Base-by-base conservation (phyloP, 2,797 vertebrate genomes). In the Geotria australis region DNA sequence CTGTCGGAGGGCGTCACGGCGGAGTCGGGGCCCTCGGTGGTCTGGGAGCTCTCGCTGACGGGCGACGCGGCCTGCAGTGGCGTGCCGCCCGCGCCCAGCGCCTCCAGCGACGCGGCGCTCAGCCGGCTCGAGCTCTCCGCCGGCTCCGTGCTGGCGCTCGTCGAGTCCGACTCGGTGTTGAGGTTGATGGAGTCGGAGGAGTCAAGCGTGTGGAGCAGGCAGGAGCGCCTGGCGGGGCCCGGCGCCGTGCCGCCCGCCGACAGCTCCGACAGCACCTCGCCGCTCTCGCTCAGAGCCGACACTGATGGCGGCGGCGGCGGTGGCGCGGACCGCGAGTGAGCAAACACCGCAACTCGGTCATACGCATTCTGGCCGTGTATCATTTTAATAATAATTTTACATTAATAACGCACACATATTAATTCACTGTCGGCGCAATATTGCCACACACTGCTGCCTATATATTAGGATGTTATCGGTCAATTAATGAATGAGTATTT, bases 1-100 rank as follows among this genome's bases (percentile, higher is more conserved):
- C 82, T 83, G 62, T 95, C 91, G 0, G 86, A 93, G 59, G 91
- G 91, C 3, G 89, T 98, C 63, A 88, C 77, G 3, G 88, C 88
- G 0, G 85, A 93, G 66, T 96, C 91, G 0, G 86, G 86, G 10
- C 91, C 91, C 70, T 98, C 89, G 0, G 91, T 96, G 15, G 89
- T 93, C 70, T 95, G 91, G 60, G 91, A 98, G 61, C 85, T 91
- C 67, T 98, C 89, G 3, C 91, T 95, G 60, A 82, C 71, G 2
- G 86, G 83, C 2, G 86, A 82, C 49, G 85, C 93, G 58, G 76
- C 75, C 64, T 72, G 75, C 56, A 73, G 71, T 4, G 75, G 77
- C 58, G 69, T 70, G 51, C 72, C 71, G 2, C 76, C 74, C 61
- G 74, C 58, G 61, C 66, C 60, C 38, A 71, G 62, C 6, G 72